phyloP scores from a whole-genome alignment of 2,888 invertebrate genomes.

The Hirtodrosophila duncani region DNA sequence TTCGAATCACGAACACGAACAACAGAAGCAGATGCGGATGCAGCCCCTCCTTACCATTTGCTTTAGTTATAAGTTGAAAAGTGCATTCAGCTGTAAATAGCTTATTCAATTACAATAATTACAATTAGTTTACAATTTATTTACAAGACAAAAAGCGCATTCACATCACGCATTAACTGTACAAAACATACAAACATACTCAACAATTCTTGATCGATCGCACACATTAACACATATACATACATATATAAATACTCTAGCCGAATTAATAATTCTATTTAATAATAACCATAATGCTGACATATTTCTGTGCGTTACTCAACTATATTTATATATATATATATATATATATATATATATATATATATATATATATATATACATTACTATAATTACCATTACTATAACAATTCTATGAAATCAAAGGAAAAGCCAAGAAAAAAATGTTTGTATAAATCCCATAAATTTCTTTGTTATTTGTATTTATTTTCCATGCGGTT shows the following conservation, averaged over 20 bases:
- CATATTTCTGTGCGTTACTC: constrained; percentile 63
- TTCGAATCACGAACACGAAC: too few species aligned
- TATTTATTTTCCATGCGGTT: constrained; percentile 18
- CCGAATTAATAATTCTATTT: constrained; percentile 49
- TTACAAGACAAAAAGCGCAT: constrained; percentile 8
- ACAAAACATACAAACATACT: constrained; percentile 39
- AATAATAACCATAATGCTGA: constrained; percentile 56
- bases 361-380: constrained; percentile 22
- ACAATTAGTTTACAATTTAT: constrained; percentile 19
- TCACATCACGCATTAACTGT: constrained; percentile 36
- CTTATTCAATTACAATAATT: constrained; percentile 27
- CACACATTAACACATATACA: constrained; percentile 24
- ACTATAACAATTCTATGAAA: constrained; percentile 22
- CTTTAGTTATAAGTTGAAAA: constrained; percentile 38
- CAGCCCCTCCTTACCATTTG: constrained; percentile 29
- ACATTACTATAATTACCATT: constrained; percentile 34
- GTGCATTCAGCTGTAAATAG: constrained; percentile 64
- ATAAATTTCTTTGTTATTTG: constrained; percentile 7
- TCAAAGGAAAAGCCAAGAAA: constrained; percentile 33
- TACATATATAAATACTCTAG: constrained; percentile 47
- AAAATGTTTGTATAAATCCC: constrained; percentile 28
- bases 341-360: constrained; percentile 20
- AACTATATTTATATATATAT: constrained; percentile 43
- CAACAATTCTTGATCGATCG: constrained; percentile 19
- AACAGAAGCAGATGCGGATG: too few species aligned